A percentile compares a stretch with the other conserved stretches of the same genome.
These are phyloP conservation scores for Aix galericulata DNA, from an alignment of 2,113 vertebrate genomes.

Conservation along the genomic window DNA sequence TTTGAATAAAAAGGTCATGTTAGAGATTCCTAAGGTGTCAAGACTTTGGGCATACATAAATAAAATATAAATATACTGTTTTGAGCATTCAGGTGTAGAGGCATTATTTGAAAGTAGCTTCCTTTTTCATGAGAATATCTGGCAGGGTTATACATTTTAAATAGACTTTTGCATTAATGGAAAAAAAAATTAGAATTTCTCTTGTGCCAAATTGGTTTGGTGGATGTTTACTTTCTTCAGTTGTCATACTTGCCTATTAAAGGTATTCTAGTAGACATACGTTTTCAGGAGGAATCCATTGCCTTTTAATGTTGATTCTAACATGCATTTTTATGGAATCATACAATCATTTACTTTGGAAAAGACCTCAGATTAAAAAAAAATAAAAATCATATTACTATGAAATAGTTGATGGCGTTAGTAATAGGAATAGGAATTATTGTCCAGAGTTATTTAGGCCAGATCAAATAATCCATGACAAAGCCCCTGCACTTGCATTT, in stretches of 20 bases:
- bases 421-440: not conserved
- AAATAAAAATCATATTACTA: not conserved
- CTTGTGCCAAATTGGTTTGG: not conserved
- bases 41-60: not conserved
- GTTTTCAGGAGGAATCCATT: not conserved
- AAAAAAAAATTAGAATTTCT: slow-evolving; percentile 12
- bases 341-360: too few relatives aligned
- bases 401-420: not conserved
- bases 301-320: not conserved
- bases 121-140: not conserved
- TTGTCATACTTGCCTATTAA: not conserved
- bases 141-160: not conserved
- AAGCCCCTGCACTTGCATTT: not conserved
- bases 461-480: not conserved
- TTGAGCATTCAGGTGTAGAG: not conserved
- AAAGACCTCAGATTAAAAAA: too few relatives aligned
- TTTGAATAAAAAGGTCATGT: not conserved
- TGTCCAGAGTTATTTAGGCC: not conserved
- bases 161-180: not conserved
- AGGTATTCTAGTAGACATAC: not conserved
- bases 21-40: not conserved
- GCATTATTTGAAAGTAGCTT: slow-evolving; percentile 17
- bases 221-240: not conserved
- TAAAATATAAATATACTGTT: not conserved
- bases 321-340: not conserved